Percentiles rank a stretch among this genome's conserved stretches.
Conservation (phyloP, 2,113 vertebrate species). For the human region DNA sequence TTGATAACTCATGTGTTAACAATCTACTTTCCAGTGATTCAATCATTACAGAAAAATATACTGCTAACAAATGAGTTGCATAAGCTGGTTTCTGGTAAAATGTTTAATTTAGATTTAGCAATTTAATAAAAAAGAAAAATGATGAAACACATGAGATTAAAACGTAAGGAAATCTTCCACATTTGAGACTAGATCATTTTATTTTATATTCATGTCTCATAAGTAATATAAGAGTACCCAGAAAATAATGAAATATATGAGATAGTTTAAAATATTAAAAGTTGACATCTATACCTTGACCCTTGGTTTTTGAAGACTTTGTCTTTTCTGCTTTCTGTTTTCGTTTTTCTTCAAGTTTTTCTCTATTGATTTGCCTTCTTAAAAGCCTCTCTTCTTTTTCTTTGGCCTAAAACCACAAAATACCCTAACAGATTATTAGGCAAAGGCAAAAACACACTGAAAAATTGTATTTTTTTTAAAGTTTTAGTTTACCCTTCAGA, state of each 20-base stretch:
- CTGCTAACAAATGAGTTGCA: background rate
- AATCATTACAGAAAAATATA: constrained; percentile 20
- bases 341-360: constrained; percentile 96
- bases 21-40: background rate
- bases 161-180: background rate
- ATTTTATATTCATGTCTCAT: background rate
- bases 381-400: constrained; percentile 97
- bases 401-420: constrained; percentile 89
- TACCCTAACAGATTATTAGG: background rate
- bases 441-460: constrained; percentile 9
- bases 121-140: background rate
- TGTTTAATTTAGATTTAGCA: background rate
- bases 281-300: constrained; percentile 76
- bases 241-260: background rate
- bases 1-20: background rate
- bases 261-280: background rate
- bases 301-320: constrained; percentile 83
- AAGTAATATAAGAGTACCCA: background rate
- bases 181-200: background rate
- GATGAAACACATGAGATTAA: background rate
- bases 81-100: background rate
- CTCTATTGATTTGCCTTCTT: constrained; percentile 95
- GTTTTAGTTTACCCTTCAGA: background rate
- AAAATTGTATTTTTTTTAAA: background rate
- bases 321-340: constrained; percentile 93